Conservation (phyloP, 2,888 invertebrate species). For the Pandemis cinnamomeana region DNA sequence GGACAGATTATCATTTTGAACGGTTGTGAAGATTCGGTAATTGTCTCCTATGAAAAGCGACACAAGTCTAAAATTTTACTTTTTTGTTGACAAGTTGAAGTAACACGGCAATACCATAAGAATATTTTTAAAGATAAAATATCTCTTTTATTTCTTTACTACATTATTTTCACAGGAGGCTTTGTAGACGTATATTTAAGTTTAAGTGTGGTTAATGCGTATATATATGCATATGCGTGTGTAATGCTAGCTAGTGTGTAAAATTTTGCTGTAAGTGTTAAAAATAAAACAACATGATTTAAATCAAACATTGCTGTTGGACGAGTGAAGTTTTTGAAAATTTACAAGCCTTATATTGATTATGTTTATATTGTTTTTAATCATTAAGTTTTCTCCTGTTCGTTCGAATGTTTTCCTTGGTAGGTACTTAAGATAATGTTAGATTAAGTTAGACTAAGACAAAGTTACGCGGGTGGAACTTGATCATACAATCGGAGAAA, state of each 20-base stretch:
- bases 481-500: not conserved
- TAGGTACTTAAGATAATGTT: not conserved
- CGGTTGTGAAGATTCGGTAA: not conserved
- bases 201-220: not conserved
- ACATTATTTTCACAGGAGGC: not conserved
- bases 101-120: too few species aligned
- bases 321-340: constrained; percentile 10
- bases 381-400: constrained; percentile 7
- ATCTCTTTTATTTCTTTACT: too few species aligned
- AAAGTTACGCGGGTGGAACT: not conserved
- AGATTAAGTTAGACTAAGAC: not conserved
- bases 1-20: not conserved
- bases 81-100: not conserved
- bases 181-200: not conserved
- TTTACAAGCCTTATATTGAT: not conserved
- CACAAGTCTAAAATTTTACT: not conserved
- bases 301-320: not conserved
- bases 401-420: not conserved
- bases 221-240: not conserved
- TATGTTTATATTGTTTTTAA: not conserved
- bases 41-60: not conserved
- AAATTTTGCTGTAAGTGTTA: not conserved
- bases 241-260: not conserved
- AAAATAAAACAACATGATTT: not conserved
- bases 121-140: too few species aligned